Evolutionary conservation across 2,113 vertebrate genomes (phyloP), one percentile per base, ranked within the genome.

Genomic region (Uria aalge): DNA sequence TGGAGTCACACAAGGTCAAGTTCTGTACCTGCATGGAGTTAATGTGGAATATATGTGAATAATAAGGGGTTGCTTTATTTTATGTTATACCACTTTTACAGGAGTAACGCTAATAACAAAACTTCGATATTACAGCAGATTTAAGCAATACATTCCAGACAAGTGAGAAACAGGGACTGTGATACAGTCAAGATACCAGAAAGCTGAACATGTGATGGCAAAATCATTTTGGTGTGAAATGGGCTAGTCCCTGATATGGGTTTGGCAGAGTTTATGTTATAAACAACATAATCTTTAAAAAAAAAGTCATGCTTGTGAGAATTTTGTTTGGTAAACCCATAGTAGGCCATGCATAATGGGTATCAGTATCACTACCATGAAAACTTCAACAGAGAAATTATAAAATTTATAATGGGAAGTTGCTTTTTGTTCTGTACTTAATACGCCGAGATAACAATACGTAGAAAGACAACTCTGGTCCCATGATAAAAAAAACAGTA

Each of bases 1-100:
- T 11, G 90, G 93, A 98, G 97, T 97, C 97, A 97, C 95, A 94
- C 95, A 97, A 96, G 96, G 92, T 96, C 97, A 95, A 95, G 90
- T 96, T 97, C 80, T 97, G 63, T 97, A 98, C 94, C 95, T 96
- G 94, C 50, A 62, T 18, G 10, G 66, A 90, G 45, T 96, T 81
- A 97, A 50, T 64, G 66, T 4, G 1, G 48, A 92, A 94, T 92
- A 92, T 47, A 30, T 88, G 55, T 79, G 92, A 88, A 96, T 97
- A 97, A 95, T 90, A 91, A 95, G 79, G 74, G 45, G 69, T 84
- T 96, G 68, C 75, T 97, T 97, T 90, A 85, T 88, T 97, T 94
- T 97, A 29, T 82, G 48, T 53, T 68, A 76, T 77, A 84, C 36
- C 53, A 62, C 59, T 90, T 97, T 92, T 84, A 85, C 45, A 92